Evolutionary conservation across 2,888 invertebrate species (phyloP), one percentile per base, ranked within the genome.

Genomic region (Quadroppia sp.): DNA sequence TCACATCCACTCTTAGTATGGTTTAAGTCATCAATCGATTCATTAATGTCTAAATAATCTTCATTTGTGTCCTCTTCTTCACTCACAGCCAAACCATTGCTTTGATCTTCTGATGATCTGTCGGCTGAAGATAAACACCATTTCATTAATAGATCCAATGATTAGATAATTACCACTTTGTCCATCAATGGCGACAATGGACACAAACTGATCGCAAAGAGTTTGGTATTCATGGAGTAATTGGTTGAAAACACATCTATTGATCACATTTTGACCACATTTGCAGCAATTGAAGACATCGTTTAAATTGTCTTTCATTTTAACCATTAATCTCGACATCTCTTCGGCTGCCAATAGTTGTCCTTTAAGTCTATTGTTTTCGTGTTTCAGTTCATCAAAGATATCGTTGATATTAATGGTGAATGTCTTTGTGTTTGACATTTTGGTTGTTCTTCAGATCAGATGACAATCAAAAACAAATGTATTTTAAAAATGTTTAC

Each of bases 381-480:
- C 64, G 15, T 17, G 3, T 15, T 32, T 36, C 2, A 64, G 36
- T 36, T 64, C 64, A 20, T 64, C 64, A 11, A 64, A 64, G n/a
- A 64, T 36, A 64, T 64, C 64, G 64, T 36, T 36, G n/a, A 64
- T 36, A n/a, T 64, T 20, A 3, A 64, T 7, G 4, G 28, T 20
- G 15, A 59, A 28, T 59, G 59, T 59, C 28, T 59, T 59, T 59
- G 59, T 28, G 2, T 59, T 59, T 7, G 59, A 59, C 59, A 59
- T 59, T 59, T 15, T 59, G 20, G n/a, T n/a, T n/a, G n/a, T n/a
- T n/a, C n/a, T n/a, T 36, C 6, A 36, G 36, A 36, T 36, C 4
- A 7, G 4, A 36, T 36, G 6, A 36, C 36, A 7, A 36, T 36
- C 9, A 7, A 9, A 36, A 7, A 4, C 36, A 36, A 36, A 36